Evolutionary conservation across 2,888 invertebrate genomes (phyloP).

Genomic region (Eupithecia centaureata): DNA sequence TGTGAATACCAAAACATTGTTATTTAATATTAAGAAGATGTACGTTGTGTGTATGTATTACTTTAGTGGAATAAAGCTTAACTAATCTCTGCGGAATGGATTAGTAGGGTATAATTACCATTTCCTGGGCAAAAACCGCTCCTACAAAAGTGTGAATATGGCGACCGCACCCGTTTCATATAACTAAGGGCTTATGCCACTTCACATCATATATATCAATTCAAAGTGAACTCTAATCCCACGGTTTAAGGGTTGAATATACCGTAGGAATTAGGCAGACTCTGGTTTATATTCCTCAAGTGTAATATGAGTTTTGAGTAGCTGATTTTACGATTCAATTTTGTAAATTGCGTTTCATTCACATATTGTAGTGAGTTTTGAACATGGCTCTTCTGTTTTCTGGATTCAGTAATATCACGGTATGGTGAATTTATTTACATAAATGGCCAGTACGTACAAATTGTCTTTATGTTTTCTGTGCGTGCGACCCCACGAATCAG

Average conservation of each 20-base stretch:
- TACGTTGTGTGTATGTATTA: conserved; percentile 28
- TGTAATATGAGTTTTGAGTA: neutral
- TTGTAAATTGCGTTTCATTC: neutral
- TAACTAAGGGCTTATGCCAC: neutral
- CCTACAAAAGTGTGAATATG: conserved; percentile 72
- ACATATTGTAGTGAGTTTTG: neutral
- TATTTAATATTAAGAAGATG: neutral
- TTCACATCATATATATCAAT: neutral
- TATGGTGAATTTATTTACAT: conserved; percentile 82
- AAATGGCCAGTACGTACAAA: conserved; percentile 79
- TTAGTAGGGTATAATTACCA: conserved; percentile 54
- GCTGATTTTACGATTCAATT: conserved; percentile 5
- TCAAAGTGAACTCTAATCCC: conserved; percentile 16
- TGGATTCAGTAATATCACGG: conserved; percentile 72
- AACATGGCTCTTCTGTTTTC: conserved; percentile 33
- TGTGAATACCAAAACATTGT: neutral
- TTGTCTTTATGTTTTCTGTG: conserved; percentile 83
- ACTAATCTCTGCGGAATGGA: conserved; percentile 51
- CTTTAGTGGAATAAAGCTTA: conserved; percentile 12
- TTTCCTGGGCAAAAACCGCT: conserved; percentile 64
- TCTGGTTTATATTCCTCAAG: neutral
- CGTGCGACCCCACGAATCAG: conserved; percentile 82
- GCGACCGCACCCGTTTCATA: conserved; percentile 69
- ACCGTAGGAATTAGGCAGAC: neutral
- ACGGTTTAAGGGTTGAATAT: neutral